Evolutionary conservation across 2,888 invertebrate genomes (phyloP), one percentile per base, ranked within the genome.

Genomic region (Lissocephala sabroskyi): DNA sequence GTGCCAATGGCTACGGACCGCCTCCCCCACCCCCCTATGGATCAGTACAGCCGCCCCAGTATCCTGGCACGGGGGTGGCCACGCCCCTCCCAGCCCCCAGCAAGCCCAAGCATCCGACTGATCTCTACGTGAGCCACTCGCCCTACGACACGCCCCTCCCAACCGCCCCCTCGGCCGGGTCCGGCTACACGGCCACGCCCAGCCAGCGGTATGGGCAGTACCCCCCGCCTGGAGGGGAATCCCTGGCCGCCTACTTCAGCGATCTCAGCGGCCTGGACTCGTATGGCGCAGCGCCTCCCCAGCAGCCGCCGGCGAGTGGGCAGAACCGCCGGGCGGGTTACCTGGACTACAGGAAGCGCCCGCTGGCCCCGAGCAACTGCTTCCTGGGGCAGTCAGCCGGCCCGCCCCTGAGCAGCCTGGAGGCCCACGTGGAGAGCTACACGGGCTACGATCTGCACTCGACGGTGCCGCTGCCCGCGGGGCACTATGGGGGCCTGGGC

Each of bases 21-120:
- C 45, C 14, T 11, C 37, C 23, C 45, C 30, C 18, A 28, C 39
- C 30, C 13, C 23, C 30, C 49, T 36, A 17, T 18, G 28, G 1
- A 37, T 56, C 28, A 39, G 3, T 39, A n/a, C 14, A 17, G 29
- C 18, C 52, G 29, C 17, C 41, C 1, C 70, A 67, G 19, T 65
- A 55, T 30, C 11, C 53, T 0, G 46, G 41, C 41, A 30, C 47
- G 14, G 55, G 43, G 28, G 9, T 47, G 39, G 13, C 39, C 44
- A 39, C 28, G 47, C 47, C 52, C 3, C 13, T 6, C 7, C 13
- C 16, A 9, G 37, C 5, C 35, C 40, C 11, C 50, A 45, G 41
- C 29, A 80, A 80, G 62, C 54, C 70, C n/a, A 82, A 81, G 56
- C 73, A 64, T 48, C 58, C 75, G n/a, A 71, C 73, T 45, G 81